Conservation (phyloP, 2,797 vertebrate species). For the Myripristis jacobus region DNA sequence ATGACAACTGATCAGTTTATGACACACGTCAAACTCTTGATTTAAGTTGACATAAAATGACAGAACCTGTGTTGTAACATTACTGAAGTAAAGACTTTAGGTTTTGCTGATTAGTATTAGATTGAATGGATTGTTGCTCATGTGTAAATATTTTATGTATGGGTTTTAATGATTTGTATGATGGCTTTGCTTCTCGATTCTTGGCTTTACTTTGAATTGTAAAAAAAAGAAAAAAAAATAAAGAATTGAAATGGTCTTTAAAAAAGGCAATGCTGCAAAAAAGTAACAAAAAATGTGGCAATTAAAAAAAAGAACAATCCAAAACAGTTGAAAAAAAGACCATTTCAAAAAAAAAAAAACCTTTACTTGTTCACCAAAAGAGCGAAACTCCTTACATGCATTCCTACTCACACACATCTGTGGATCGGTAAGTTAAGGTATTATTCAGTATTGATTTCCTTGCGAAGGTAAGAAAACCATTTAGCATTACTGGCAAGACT, state of each 20-base stretch:
- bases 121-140: conserved; percentile 86
- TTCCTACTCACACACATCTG: background rate
- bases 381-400: conserved; percentile 82
- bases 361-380: conserved; percentile 90
- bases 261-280: conserved; percentile 82
- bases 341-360: conserved; percentile 83
- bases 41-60: conserved; percentile 77
- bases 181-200: conserved; percentile 92
- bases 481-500: background rate
- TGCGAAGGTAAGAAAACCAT: conserved; percentile 58
- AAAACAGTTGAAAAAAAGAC: conserved; percentile 72
- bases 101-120: conserved; percentile 91
- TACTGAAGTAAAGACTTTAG: conserved; percentile 88
- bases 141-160: conserved; percentile 99
- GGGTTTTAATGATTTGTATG: conserved; percentile 97
- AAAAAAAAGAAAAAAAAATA: conserved; percentile 94
- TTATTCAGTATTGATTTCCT: background rate
- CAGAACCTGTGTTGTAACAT: conserved; percentile 76
- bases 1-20: conserved; percentile 78
- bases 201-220: conserved; percentile 94
- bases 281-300: conserved; percentile 61
- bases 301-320: conserved; percentile 77
- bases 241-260: conserved; percentile 97
- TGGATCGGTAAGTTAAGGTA: conserved; percentile 55
- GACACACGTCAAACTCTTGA: conserved; percentile 87